Percentiles rank a stretch among this genome's conserved stretches.
phyloP scores from a whole-genome alignment of 2,888 invertebrate species.

The Euspilapteryx auroguttella region DNA sequence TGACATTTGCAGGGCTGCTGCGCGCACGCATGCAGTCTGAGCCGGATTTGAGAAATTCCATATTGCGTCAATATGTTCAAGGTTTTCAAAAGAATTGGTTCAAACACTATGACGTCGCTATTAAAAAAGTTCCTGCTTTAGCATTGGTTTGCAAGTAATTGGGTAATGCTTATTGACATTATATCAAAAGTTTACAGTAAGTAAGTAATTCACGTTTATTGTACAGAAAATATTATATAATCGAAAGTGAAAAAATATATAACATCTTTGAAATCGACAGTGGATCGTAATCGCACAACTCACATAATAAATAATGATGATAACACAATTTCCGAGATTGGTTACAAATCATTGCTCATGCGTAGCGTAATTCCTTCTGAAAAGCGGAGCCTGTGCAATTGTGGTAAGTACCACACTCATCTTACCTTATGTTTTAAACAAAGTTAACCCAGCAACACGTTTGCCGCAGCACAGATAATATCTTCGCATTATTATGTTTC shows the following conservation, averaged over 20 bases:
- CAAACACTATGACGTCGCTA: too few relatives aligned
- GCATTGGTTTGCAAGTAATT: too few relatives aligned
- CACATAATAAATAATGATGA: too few relatives aligned
- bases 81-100: not conserved
- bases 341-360: slow-evolving; percentile 4
- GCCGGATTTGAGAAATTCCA: slow-evolving; percentile 25
- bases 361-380: slow-evolving; percentile 5
- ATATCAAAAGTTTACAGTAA: too few relatives aligned
- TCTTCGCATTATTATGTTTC: too few relatives aligned
- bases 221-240: slow-evolving; percentile 1
- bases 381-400: slow-evolving; percentile 4
- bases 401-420: not conserved
- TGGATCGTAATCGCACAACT: not conserved
- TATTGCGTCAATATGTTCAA: slow-evolving; percentile 21
- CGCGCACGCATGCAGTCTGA: slow-evolving; percentile 5
- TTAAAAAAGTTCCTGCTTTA: too few relatives aligned
- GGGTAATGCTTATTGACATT: too few relatives aligned
- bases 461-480: too few relatives aligned
- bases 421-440: too few relatives aligned
- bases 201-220: too few relatives aligned
- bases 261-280: slow-evolving; percentile 2
- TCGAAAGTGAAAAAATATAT: not conserved
- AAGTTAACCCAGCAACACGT: too few relatives aligned
- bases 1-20: slow-evolving; percentile 35
- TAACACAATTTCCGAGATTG: slow-evolving; percentile 1